Evolutionary conservation across 2,113 vertebrate species (phyloP), one percentile per base, ranked within the genome.

Genomic region (Myotis lucifugus): DNA sequence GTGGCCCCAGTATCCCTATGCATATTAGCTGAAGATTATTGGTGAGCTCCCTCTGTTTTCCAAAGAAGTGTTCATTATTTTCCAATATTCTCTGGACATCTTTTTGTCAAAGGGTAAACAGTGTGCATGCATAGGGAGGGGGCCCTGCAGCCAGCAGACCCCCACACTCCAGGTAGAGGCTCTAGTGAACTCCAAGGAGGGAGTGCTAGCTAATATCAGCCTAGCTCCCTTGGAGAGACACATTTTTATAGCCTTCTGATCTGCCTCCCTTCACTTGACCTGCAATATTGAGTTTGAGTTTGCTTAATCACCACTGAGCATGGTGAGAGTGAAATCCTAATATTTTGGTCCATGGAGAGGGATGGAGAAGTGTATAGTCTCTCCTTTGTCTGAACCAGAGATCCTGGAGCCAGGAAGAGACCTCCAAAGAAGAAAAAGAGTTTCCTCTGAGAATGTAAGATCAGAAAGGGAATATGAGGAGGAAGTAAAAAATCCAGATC

Each of bases 331-430:
- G 9, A 37, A 1, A 77, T n/a, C 7, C 40, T 54, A 14, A 25
- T 40, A 37, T 32, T 74, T 27, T 13, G 14, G 23, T 66, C 8
- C 2, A 0, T 19, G 29, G 34, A 67, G 21, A 50, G 19, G 17
- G 19, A 46, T 10, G 21, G 14, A 4, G 1, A 21, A 23, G 50
- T 15, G 10, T 0, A 23, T 4, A 10, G 15, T 34, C 5, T 25
- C n/a, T 73, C 17, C 27, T 64, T 52, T 21, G 18, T 46, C n/a
- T 40, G 19, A 27, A 73, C 5, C 9, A 59, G 4, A 50, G 46
- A 48, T 40, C 17, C 29, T 48, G 27, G 52, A 69, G 0, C 25
- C 27, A 12, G 9, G 14, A 81, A 56, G 23, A 74, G 50, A 10
- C 25, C 13, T 19, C 21, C 21, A 73, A 34, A 82, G 23, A 56